Percentiles rank a stretch among this genome's conserved stretches.
Conservation (phyloP, 2,888 invertebrate species). For the Scaptomyza cyrtandrae region DNA sequence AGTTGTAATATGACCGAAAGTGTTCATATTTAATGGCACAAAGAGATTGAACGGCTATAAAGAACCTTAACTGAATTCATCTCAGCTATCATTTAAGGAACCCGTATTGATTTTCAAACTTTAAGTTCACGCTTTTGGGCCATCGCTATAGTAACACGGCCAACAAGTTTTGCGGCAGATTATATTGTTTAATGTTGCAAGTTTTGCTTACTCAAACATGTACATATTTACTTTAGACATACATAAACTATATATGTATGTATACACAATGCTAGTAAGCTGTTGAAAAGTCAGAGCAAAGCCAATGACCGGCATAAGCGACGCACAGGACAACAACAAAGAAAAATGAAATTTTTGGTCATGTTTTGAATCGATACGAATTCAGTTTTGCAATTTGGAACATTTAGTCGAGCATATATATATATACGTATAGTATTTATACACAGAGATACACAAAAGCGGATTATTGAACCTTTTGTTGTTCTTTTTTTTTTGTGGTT, state of each 20-base stretch:
- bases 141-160: slow-evolving; percentile 17
- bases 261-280: slow-evolving; percentile 13
- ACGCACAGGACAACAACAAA: slow-evolving; percentile 24
- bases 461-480: slow-evolving; percentile 50
- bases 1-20: not conserved
- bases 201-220: slow-evolving; percentile 14
- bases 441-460: slow-evolving; percentile 19
- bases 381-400: slow-evolving; percentile 48
- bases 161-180: slow-evolving; percentile 23
- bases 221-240: not conserved
- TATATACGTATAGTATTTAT: too few relatives aligned
- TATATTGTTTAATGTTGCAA: slow-evolving; percentile 45
- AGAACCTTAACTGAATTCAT: not conserved
- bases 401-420: slow-evolving; percentile 18
- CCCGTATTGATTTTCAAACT: slow-evolving; percentile 21
- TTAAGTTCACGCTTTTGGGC: slow-evolving; percentile 24
- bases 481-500: slow-evolving; percentile 8
- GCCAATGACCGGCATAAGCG: slow-evolving; percentile 56
- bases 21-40: not conserved
- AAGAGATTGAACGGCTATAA: not conserved
- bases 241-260: slow-evolving; percentile 7
- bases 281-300: slow-evolving; percentile 36
- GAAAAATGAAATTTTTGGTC: slow-evolving; percentile 15
- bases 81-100: slow-evolving; percentile 1
- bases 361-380: slow-evolving; percentile 47